Percentiles rank a stretch among this genome's conserved stretches.
Conservation (phyloP, 2,797 vertebrate genomes). For the Hippopotamyrus pictus region DNA sequence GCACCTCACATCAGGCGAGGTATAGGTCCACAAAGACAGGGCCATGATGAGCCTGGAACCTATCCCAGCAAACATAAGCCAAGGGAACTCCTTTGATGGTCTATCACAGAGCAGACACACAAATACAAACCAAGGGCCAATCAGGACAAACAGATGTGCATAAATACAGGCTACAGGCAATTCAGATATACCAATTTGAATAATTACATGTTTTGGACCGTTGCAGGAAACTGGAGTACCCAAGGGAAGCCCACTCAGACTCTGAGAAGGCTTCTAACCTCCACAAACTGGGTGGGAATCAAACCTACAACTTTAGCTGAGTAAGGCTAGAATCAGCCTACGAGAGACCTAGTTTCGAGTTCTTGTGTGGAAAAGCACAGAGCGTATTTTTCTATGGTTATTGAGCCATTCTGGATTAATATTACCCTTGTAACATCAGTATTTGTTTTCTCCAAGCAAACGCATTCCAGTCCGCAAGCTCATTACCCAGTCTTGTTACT, state of each 20-base stretch:
- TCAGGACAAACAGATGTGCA: background rate
- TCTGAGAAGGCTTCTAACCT: background rate
- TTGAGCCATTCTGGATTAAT: background rate
- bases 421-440: background rate
- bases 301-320: background rate
- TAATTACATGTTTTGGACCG: background rate
- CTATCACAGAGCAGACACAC: background rate
- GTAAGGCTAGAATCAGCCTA: background rate
- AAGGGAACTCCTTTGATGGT: background rate
- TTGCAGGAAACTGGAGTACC: background rate
- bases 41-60: background rate
- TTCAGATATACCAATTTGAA: background rate
- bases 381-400: background rate
- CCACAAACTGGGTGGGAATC: background rate
- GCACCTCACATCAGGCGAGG: background rate
- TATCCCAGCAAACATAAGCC: background rate
- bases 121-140: background rate
- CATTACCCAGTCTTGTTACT: background rate
- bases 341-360: background rate
- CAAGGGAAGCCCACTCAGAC: background rate
- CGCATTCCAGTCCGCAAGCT: background rate
- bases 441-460: background rate
- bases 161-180: background rate
- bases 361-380: background rate
- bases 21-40: background rate